Conservation (phyloP, 2,888 invertebrate species). For the Lasioglossum oenotherae region DNA sequence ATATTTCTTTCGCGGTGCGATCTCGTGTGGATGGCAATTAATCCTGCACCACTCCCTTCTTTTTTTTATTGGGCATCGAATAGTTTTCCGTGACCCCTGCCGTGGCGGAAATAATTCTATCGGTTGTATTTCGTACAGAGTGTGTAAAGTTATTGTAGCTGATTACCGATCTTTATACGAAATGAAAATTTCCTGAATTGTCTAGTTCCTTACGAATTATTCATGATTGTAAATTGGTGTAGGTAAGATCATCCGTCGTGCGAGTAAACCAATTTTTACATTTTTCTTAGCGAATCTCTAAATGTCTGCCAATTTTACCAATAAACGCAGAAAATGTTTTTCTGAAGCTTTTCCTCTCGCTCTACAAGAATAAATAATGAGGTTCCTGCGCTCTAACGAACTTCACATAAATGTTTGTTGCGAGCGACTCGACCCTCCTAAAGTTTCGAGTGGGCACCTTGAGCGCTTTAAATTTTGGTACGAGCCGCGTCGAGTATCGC, state of each 20-base stretch:
- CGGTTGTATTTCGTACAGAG: neutral
- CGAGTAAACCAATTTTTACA: neutral
- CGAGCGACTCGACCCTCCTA: conserved; percentile 7
- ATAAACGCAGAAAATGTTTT: neutral
- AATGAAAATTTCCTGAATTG: neutral
- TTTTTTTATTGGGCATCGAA: neutral
- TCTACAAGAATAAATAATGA: conserved; percentile 3
- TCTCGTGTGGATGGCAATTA: neutral
- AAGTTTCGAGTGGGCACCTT: conserved; percentile 1
- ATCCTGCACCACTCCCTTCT: neutral
- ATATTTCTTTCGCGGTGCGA: neutral
- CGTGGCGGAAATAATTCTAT: neutral
- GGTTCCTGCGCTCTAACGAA: neutral
- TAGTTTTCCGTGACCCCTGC: neutral
- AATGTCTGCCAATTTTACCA: neutral
- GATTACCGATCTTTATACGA: neutral
- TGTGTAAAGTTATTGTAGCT: too few species aligned
- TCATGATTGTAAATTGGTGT: neutral
- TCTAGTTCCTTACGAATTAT: neutral
- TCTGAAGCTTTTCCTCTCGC: neutral
- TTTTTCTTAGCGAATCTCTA: neutral
- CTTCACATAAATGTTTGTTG: conserved; percentile 7
- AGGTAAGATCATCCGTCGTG: neutral
- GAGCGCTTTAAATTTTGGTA: conserved; percentile 31
- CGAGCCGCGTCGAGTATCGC: neutral